Evolutionary conservation across 2,113 vertebrate genomes (phyloP).

Genomic region (Rhodinocichla rosea): DNA sequence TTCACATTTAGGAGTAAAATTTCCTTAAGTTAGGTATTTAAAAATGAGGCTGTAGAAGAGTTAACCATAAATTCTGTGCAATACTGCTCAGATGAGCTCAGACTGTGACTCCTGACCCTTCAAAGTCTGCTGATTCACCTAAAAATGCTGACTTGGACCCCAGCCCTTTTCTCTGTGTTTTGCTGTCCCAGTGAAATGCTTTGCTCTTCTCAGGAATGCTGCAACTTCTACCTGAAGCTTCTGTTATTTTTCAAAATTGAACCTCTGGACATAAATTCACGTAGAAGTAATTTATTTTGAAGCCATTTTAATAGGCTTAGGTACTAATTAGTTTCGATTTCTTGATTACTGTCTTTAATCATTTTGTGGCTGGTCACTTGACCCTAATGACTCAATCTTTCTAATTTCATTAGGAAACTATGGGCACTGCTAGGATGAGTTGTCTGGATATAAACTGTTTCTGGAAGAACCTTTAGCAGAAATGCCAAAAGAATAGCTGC

Average conservation of each 20-base stretch:
- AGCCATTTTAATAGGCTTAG: constrained; percentile 32
- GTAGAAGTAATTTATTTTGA: constrained; percentile 45
- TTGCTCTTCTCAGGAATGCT: background rate
- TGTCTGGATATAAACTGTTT: constrained; percentile 11
- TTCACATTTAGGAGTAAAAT: background rate
- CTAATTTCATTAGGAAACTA: constrained; percentile 50
- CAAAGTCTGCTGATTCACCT: background rate
- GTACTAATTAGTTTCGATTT: constrained; percentile 59
- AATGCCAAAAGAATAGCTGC: constrained; percentile 22
- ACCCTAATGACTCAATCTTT: constrained; percentile 58
- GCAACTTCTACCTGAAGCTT: background rate
- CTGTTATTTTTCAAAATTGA: background rate
- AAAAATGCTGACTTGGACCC: background rate
- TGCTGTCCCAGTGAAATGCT: background rate
- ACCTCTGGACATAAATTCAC: background rate
- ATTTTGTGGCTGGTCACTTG: constrained; percentile 39
- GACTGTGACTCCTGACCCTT: background rate
- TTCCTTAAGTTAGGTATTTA: background rate
- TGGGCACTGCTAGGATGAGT: background rate
- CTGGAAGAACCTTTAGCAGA: constrained; percentile 19
- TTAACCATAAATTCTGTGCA: background rate
- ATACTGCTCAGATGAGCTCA: background rate
- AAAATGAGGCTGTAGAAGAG: background rate
- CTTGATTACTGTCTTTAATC: constrained; percentile 62
- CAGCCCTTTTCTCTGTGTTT: background rate